Base-by-base conservation (phyloP, 2,797 vertebrate genomes). In the Paramormyrops hopkinsi region DNA sequence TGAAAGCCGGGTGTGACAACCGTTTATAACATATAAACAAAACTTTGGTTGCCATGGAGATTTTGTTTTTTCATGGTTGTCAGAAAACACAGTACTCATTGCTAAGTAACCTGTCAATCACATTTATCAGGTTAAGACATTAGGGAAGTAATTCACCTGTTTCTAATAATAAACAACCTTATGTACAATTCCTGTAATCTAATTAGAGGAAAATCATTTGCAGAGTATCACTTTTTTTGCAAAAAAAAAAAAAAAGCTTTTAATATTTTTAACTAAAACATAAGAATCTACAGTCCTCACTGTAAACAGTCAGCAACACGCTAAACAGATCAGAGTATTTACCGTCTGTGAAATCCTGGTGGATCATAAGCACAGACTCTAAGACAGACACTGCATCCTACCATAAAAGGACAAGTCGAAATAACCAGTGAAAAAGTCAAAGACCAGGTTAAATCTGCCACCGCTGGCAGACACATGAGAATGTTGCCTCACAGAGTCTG, bases 1-100 rank as follows among this genome's bases (percentile, higher is more conserved):
- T 51, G 48, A 85, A 85, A 85, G 22, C 48, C 83, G 62, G 86
- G 86, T 62, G 86, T 87, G 54, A 33, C 86, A 56, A 59, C 86
- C 86, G 11, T 37, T 87, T 87, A 17, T 17, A 59, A 56, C 51
- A 87, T 11, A 87, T 37, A 87, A 41, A 59, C 53, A 87, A 44
- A 59, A 56, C 53, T 59, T 29, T 54, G 37, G 86, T 50, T 65
- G 59, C 37, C 87, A 44, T 65, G 87, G 87, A 69, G 25, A 88
- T 33, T 69, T 48, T 62, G 7, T 46, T 22, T 62, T 65, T 50
- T 5, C 50, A n/a, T 29, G 22, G 9, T 33, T 48, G 44, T 29
- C 4, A 54, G 14, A 29, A 29, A 59, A n/a, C 50, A 86, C 25
- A 44, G 53, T 37, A 37, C 4, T 87, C 29, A 25, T 87, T 87